A percentile compares a stretch with the other conserved stretches of the same genome.
Conservation (phyloP, 1,140 invertebrate genomes). For the Drosophila subpulchrella region DNA sequence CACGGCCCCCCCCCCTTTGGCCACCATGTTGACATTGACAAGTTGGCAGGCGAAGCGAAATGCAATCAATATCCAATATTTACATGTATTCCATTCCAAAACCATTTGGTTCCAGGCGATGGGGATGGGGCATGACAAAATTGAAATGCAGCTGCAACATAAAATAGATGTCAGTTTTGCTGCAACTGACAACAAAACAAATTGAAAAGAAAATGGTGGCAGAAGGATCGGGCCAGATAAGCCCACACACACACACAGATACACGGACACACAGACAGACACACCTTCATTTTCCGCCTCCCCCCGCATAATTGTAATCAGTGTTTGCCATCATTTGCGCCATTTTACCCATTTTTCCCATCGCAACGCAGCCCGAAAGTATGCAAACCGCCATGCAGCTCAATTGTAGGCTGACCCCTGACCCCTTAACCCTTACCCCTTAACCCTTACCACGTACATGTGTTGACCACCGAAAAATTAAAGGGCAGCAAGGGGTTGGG, state of each 20-base stretch:
- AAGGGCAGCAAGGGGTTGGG: not conserved
- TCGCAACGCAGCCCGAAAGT: conserved; percentile 33
- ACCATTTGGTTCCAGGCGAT: not conserved
- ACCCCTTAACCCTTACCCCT: not conserved
- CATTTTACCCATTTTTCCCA: conserved; percentile 19
- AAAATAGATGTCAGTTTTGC: conserved; percentile 65
- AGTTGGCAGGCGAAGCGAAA: conserved; percentile 67
- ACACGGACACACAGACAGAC: not conserved
- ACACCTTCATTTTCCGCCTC: not conserved
- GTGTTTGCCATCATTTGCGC: conserved; percentile 43
- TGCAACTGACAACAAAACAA: conserved; percentile 62
- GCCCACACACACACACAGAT: not conserved
- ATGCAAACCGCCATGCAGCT: conserved; percentile 54
- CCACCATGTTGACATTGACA: conserved; percentile 63
- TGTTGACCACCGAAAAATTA: conserved; percentile 1
- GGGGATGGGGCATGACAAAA: conserved; percentile 13
- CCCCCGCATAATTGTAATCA: conserved; percentile 49
- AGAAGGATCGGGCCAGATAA: conserved; percentile 13
- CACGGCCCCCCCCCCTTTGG: not conserved
- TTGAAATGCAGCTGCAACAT: conserved; percentile 57
- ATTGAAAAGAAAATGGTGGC: conserved; percentile 46
- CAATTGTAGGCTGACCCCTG: conserved; percentile 31
- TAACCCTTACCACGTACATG: conserved; percentile 19
- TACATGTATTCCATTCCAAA: conserved; percentile 30
- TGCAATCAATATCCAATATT: conserved; percentile 77